phyloP scores from a whole-genome alignment of 2,888 invertebrate species.

The Lycocerus yunnanus region DNA sequence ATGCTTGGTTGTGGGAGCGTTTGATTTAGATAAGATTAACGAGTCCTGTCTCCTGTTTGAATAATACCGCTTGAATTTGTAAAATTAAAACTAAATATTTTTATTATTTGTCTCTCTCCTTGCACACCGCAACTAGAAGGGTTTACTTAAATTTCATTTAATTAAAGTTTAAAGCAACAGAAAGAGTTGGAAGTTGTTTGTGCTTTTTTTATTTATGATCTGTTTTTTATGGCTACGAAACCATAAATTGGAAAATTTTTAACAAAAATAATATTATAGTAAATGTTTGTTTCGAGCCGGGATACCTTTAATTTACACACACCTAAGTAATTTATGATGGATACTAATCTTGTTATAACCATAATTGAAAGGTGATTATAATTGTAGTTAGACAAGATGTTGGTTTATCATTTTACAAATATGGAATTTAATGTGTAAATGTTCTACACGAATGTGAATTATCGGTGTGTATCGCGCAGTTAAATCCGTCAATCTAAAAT shows the following conservation, averaged over 20 bases:
- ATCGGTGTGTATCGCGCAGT: neutral
- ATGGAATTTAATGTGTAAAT: neutral
- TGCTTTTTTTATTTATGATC: neutral
- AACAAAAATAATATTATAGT: neutral
- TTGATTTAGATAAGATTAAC: neutral
- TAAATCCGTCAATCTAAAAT: neutral
- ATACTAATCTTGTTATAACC: neutral
- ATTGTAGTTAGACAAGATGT: neutral
- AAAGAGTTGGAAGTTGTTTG: neutral
- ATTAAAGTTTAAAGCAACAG: neutral
- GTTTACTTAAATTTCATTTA: neutral
- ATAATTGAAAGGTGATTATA: neutral
- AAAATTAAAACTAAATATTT: neutral
- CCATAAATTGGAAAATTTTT: neutral
- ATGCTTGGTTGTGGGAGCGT: neutral
- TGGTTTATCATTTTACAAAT: neutral
- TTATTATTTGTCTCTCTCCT: neutral
- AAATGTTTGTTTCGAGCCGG: neutral
- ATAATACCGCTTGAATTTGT: neutral
- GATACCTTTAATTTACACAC: neutral
- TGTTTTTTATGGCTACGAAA: neutral
- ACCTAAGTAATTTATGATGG: neutral
- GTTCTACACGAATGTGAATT: neutral
- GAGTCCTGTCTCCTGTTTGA: too few species aligned
- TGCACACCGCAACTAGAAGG: neutral